Conservation (phyloP, 92 coral and sea anemone genomes). For the Isaurus tuberculatus region DNA sequence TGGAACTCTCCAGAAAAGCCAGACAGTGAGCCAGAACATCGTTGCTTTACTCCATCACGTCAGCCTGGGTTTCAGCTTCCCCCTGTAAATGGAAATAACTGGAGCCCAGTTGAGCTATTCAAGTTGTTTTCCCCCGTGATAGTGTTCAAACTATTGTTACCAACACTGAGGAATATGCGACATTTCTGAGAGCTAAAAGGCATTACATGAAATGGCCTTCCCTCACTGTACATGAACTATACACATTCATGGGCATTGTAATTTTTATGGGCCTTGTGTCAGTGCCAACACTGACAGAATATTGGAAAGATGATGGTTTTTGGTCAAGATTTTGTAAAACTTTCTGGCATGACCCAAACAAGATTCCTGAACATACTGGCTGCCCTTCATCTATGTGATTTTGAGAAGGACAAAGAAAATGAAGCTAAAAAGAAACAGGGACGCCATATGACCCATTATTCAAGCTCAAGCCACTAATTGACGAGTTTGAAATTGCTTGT, state of each 20-base stretch:
- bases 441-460: constrained; percentile 42
- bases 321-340: constrained; percentile 21
- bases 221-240: constrained; percentile 25
- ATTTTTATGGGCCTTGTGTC: constrained; percentile 29
- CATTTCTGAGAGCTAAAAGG: background rate
- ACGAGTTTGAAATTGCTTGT: constrained; percentile 41
- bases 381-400: constrained; percentile 38
- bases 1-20: constrained; percentile 42
- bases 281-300: constrained; percentile 32
- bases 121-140: constrained; percentile 8
- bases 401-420: constrained; percentile 32
- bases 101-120: constrained; percentile 33
- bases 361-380: constrained; percentile 40
- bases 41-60: constrained; percentile 29
- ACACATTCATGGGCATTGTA: constrained; percentile 14
- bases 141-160: constrained; percentile 2
- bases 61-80: constrained; percentile 46
- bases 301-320: constrained; percentile 22
- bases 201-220: constrained; percentile 29
- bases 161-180: background rate
- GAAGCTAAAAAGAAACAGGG: constrained; percentile 17
- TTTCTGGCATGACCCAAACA: constrained; percentile 41
- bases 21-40: constrained; percentile 23
- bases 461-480: constrained; percentile 34
- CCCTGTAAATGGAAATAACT: constrained; percentile 26